Conservation (phyloP, 1,140 invertebrate genomes). For the Chrysopa pallens region DNA sequence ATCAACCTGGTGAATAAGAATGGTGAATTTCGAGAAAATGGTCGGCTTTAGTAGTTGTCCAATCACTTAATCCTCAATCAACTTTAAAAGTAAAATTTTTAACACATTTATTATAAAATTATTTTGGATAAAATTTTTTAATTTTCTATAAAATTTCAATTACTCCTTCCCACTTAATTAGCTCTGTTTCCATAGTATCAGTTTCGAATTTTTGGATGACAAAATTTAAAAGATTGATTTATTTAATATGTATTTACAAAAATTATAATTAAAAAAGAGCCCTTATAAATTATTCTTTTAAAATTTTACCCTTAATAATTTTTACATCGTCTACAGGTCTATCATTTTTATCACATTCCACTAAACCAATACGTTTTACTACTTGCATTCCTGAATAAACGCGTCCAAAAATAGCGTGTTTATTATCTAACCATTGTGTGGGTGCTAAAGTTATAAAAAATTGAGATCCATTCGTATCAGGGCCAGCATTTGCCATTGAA, state of each 20-base stretch:
- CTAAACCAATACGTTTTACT: conserved; percentile 77
- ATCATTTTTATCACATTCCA: conserved; percentile 84
- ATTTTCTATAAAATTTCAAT: no score
- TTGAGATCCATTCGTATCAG: conserved; percentile 93
- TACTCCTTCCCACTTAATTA: no score
- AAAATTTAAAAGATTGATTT: no score
- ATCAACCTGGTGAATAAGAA: no score
- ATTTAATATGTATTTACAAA: not conserved
- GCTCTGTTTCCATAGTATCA: no score
- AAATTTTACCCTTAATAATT: conserved; percentile 55
- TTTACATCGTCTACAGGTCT: conserved; percentile 77
- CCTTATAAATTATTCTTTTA: conserved; percentile 22
- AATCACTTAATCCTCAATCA: no score
- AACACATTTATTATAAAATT: no score
- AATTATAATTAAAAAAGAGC: not conserved
- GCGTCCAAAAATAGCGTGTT: conserved; percentile 92
- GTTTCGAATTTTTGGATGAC: no score
- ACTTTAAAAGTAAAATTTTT: no score
- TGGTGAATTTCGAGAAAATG: no score
- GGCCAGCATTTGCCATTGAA: conserved; percentile 76
- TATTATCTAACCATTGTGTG: conserved; percentile 94
- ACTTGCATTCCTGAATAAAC: conserved; percentile 75
- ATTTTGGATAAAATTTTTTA: no score
- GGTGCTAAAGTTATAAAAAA: conserved; percentile 96
- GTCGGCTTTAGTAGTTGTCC: no score